phyloP scores from a whole-genome alignment of 2,113 vertebrate genomes.

The Oenanthe oenanthe region DNA sequence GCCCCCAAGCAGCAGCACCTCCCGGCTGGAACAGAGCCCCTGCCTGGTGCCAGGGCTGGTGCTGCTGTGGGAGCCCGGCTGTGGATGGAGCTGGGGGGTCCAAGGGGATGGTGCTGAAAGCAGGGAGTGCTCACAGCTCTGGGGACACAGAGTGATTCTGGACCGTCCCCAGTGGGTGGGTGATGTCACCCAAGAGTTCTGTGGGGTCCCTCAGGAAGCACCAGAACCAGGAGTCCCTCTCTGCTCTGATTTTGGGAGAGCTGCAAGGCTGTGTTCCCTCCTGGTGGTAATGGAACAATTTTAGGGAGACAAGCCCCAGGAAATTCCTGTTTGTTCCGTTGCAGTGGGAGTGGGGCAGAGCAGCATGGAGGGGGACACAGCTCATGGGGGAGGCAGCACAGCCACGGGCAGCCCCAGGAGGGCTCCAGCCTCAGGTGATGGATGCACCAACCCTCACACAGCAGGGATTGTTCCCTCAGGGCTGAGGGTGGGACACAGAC shows the following conservation, averaged over 20 bases:
- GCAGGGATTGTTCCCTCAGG: neutral
- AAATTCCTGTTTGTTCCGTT: neutral
- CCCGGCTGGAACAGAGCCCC: neutral
- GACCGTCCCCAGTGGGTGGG: rapidly evolving
- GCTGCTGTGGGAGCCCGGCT: rapidly evolving
- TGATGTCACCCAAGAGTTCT: neutral
- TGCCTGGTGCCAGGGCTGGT: neutral
- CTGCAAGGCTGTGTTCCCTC: neutral
- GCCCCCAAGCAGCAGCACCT: neutral
- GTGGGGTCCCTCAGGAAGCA: neutral
- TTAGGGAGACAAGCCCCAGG: neutral
- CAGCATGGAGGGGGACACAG: neutral
- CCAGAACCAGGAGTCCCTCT: neutral
- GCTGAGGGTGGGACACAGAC: neutral
- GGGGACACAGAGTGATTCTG: rapidly evolving
- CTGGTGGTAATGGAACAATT: no score
- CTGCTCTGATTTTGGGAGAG: neutral
- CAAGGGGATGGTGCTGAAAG: neutral
- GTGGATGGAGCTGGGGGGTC: rapidly evolving
- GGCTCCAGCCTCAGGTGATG: neutral
- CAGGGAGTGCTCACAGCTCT: rapidly evolving
- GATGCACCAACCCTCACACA: neutral
- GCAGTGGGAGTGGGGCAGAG: neutral
- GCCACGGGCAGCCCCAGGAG: neutral
- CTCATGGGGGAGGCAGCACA: rapidly evolving